phyloP scores from a whole-genome alignment of 92 coral and sea anemone species.

The Palythoa heliodiscus region DNA sequence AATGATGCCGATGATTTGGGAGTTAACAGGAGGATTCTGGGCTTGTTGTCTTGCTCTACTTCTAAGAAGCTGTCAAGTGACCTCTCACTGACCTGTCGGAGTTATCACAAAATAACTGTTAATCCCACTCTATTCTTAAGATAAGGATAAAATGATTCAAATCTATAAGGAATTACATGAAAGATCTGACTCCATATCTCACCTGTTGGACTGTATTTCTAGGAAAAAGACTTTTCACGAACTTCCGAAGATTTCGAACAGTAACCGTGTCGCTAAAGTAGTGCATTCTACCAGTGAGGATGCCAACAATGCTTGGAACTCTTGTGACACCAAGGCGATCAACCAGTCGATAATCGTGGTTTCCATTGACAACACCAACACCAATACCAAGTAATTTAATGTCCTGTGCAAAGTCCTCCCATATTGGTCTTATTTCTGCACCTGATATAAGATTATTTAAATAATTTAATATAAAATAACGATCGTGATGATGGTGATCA shows the following conservation, averaged over 20 bases:
- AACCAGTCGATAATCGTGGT: constrained; percentile 76
- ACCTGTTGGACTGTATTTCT: constrained; percentile 71
- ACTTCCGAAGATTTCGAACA: constrained; percentile 62
- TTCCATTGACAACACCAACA: constrained; percentile 69
- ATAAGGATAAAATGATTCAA: no score
- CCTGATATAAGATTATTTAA: constrained; percentile 48
- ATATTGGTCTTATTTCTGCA: constrained; percentile 70
- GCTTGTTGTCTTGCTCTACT: constrained; percentile 75
- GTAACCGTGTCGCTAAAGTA: constrained; percentile 65
- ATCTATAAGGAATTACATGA: no score
- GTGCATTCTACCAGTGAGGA: constrained; percentile 73
- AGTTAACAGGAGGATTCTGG: constrained; percentile 81
- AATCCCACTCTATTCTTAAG: not conserved
- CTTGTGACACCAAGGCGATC: constrained; percentile 67
- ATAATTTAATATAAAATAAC: no score
- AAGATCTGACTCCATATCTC: not conserved
- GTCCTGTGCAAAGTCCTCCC: constrained; percentile 76
- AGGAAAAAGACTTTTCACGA: constrained; percentile 76
- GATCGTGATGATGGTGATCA: no score
- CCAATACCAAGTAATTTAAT: constrained; percentile 81
- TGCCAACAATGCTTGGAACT: constrained; percentile 86
- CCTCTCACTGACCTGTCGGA: constrained; percentile 50
- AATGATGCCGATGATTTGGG: constrained; percentile 77
- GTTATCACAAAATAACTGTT: not conserved
- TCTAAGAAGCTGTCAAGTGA: constrained; percentile 61